Percentiles rank a stretch among this genome's conserved stretches.
phyloP scores from a whole-genome alignment of 2,113 vertebrate genomes.

The Albula glossodonta region DNA sequence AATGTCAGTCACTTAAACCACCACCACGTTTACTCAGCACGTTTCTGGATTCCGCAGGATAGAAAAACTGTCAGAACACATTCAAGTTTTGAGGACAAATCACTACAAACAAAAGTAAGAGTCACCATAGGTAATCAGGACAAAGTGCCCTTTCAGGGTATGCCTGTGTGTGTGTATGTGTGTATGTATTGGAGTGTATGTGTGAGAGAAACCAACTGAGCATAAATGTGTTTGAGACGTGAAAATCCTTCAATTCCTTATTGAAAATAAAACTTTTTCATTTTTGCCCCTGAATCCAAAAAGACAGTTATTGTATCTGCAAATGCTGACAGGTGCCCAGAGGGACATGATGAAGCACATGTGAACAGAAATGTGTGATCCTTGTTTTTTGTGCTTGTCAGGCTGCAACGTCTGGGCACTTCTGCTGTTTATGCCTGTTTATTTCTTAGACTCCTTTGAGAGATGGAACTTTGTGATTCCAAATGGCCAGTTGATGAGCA shows the following conservation, averaged over 20 bases:
- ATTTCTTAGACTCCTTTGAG: not conserved
- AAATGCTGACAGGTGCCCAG: not conserved
- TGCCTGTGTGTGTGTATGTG: too few relatives aligned
- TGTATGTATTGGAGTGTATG: too few relatives aligned
- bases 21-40: not conserved
- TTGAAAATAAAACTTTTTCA: not conserved
- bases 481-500: not conserved
- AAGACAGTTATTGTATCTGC: too few relatives aligned
- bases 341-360: conserved; percentile 5
- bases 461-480: not conserved
- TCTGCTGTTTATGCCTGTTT: not conserved
- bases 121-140: not conserved
- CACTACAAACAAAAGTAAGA: conserved; percentile 12
- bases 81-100: conserved; percentile 15
- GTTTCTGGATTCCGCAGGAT: not conserved
- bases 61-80: conserved; percentile 25
- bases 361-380: not conserved
- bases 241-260: not conserved
- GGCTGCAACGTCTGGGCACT: not conserved
- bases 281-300: not conserved
- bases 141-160: not conserved
- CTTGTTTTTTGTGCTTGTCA: not conserved
- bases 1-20: not conserved
- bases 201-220: too few relatives aligned
- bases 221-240: too few relatives aligned